Evolutionary conservation across 2,888 invertebrate species (phyloP), one percentile per base, ranked within the genome.

Genomic region (Cantharis nigra): DNA sequence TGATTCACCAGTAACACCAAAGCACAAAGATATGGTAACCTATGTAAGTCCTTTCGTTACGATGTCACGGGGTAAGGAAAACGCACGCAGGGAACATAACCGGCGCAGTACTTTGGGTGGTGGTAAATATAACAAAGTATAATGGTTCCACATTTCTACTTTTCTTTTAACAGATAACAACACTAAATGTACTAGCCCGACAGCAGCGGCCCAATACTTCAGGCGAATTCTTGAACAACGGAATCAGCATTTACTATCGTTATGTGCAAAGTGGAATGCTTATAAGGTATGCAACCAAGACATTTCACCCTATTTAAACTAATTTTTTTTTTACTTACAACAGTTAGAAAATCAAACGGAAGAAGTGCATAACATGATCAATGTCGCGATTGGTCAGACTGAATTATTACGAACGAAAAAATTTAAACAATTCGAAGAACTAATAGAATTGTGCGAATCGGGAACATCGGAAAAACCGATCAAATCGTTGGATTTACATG

Each of bases 351-450:
- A 83, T 1, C 81, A 91, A 18, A 89, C 91, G 0, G 93, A 93
- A 69, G 88, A 91, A 80, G 90, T 90, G 0, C 85, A 89, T 84
- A 92, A 92, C 83, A 86, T 90, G 77, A 91, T 96, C 63, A 90
- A 94, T 81, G 91, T 93, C 14, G 93, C 94, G 0, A 91, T 94
- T 79, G 96, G 96, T 0, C 96, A 96, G 89, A 94, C 95, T 0
- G 92, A 93, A 76, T 89, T 97, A 79, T 89, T 97, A 76, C 90
- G 95, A 81, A 90, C 90, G 5, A 93, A 95, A 87, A 96, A 96
- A 87, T 92, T 96, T 86, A 90, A 92, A 85, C 95, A 96, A 89
- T 96, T 96, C 86, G 89, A 91, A 70, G 88, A 90, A 63, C 89
- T 95, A 67, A 92, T 92, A 81, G 87, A 88, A 74, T 83, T 85